Conservation (phyloP, 2,113 vertebrate species). For the Dipodomys merriami region DNA sequence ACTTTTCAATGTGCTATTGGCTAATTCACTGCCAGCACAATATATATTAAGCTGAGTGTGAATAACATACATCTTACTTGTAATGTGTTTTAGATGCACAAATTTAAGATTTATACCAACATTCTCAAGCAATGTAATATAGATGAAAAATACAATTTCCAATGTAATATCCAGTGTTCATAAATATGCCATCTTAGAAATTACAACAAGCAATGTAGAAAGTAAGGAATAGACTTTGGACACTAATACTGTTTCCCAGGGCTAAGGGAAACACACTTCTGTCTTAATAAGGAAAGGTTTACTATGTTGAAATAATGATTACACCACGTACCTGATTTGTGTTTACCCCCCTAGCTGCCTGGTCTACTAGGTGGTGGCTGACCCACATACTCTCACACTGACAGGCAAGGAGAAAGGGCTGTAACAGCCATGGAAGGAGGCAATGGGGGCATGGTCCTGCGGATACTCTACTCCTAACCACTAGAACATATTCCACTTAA, state of each 20-base stretch:
- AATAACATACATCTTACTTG: conserved; percentile 55
- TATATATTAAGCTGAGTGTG: conserved; percentile 30
- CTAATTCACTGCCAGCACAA: conserved; percentile 5
- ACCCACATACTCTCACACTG: neutral
- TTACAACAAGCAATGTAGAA: conserved; percentile 40
- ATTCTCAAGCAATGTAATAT: conserved; percentile 38
- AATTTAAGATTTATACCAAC: conserved; percentile 66
- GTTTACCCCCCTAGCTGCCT: neutral
- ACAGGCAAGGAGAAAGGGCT: too few species aligned
- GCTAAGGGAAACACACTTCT: neutral
- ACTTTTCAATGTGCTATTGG: conserved; percentile 35
- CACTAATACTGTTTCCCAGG: conserved; percentile 6
- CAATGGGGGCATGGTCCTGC: neutral
- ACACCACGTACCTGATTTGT: neutral
- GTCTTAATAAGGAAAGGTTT: neutral
- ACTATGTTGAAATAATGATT: neutral
- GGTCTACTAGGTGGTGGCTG: neutral
- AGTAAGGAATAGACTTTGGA: neutral
- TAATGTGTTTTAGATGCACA: conserved; percentile 54
- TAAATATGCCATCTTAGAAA: conserved; percentile 68
- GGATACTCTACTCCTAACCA: neutral
- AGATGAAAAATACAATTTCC: conserved; percentile 65
- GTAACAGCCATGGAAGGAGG: neutral
- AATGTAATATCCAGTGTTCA: conserved; percentile 48
- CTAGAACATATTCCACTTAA: neutral